Evolutionary conservation across 1,140 invertebrate species (phyloP), one percentile per base, ranked within the genome.

Genomic region (Triops cancriformis): DNA sequence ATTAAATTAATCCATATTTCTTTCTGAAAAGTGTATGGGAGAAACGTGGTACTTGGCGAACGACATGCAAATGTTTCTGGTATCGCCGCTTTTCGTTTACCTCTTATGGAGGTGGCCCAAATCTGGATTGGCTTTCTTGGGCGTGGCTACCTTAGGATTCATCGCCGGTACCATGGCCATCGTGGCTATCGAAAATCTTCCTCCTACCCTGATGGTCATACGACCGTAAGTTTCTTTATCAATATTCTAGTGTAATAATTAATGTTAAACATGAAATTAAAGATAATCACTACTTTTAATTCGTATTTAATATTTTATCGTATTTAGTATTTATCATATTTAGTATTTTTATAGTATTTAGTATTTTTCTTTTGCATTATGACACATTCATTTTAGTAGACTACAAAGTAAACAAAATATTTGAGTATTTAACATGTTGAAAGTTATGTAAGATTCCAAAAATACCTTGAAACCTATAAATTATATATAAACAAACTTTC

Each of bases 41-140:
- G 93, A 92, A 90, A 90, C 90, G 28, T 95, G 93, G 93, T 94
- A 93, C 81, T 81, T 95, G 72, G 89, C 93, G 18, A 89, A 89
- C 78, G 93, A 95, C 82, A 93, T 92, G 88, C 92, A 94, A 84
- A 92, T 91, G 81, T 94, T 90, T 81, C 81, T 90, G 6, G 82
- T 93, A 2, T 91, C 92, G 26, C 91, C 93, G 0, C 84, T 93
- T n/a, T 87, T 96, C 80, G 88, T 94, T 73, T 91, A 90, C 82
- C 80, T 82, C n/a, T 64, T 86, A 18, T 83, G 81, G 82, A 76
- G 77, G 12, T 81, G 79, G 79, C 37, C 73, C 27, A 43, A 72
- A 12, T 7, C 78, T 28, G 82, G 82, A 23, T 14, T 78, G 11
- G 76, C 43, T 26, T 28, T 81, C 18, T 26, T 82, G 41, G 78